Evolutionary conservation across 2,888 invertebrate genomes (phyloP).

Genomic region (Cremastinae sp.): DNA sequence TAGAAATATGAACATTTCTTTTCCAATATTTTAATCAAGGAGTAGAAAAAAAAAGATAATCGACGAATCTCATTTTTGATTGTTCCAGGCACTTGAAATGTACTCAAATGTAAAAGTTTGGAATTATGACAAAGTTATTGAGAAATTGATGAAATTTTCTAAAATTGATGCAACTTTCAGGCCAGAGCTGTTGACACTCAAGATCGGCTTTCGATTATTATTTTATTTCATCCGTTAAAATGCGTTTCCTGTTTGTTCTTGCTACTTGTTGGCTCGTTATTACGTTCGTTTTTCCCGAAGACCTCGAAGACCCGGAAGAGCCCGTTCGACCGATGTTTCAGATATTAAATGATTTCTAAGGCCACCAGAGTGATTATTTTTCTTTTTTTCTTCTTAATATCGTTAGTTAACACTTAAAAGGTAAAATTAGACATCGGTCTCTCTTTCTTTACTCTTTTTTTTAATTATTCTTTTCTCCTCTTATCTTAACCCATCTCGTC

Average conservation of each 20-base stretch:
- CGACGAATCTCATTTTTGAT: neutral
- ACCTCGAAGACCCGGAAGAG: conserved; percentile 68
- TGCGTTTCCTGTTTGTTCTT: conserved; percentile 38
- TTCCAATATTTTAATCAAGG: conserved; percentile 49
- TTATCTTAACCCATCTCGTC: conserved; percentile 48
- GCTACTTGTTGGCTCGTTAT: conserved; percentile 15
- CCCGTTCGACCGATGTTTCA: conserved; percentile 72
- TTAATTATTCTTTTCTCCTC: conserved; percentile 35
- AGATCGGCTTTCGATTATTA: conserved; percentile 2
- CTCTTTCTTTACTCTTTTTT: conserved; percentile 46
- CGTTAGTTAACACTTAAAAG: conserved; percentile 74
- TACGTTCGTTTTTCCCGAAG: conserved; percentile 54
- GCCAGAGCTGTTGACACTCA: conserved; percentile 45
- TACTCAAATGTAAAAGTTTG: conserved; percentile 57
- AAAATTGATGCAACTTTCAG: conserved; percentile 39
- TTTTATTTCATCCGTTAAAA: conserved; percentile 35
- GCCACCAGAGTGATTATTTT: conserved; percentile 79
- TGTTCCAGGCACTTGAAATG: conserved; percentile 39
- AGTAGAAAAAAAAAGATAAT: conserved; percentile 61
- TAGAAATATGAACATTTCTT: neutral
- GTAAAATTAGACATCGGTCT: conserved; percentile 65
- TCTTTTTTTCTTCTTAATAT: conserved; percentile 69
- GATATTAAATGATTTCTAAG: conserved; percentile 79
- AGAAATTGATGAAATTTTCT: neutral
- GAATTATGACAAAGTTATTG: neutral